phyloP scores from a whole-genome alignment of 2,888 invertebrate species.

The Laspeyria flexula region DNA sequence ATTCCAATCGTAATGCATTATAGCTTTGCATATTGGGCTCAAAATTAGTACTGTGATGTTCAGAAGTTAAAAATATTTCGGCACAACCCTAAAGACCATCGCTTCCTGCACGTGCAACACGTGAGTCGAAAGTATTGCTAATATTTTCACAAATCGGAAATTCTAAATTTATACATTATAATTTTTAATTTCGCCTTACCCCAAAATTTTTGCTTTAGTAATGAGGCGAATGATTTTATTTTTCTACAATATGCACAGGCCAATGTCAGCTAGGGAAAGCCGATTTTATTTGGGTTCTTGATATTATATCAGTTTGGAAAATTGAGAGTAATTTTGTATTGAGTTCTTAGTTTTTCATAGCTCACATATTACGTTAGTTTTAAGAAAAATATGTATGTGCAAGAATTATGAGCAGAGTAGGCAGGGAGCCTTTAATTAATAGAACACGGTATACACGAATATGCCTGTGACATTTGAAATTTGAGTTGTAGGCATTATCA shows the following conservation, averaged over 20 bases:
- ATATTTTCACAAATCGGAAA: slow-evolving; percentile 23
- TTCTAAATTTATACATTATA: slow-evolving; percentile 33
- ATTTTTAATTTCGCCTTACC: slow-evolving; percentile 32
- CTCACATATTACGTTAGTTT: too few species aligned
- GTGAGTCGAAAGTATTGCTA: slow-evolving; percentile 44
- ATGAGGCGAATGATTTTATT: slow-evolving; percentile 20
- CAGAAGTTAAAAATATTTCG: neutral
- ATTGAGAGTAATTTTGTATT: neutral
- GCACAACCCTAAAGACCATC: slow-evolving; percentile 22
- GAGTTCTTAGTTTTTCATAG: too few species aligned
- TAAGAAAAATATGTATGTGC: too few species aligned
- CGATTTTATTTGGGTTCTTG: neutral
- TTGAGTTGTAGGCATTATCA: too few species aligned
- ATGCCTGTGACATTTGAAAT: too few species aligned
- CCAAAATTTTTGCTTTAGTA: slow-evolving; percentile 19
- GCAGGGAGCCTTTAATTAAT: too few species aligned
- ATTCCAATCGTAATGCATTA: too few species aligned
- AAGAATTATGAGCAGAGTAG: too few species aligned
- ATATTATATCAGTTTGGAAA: neutral
- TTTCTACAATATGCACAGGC: neutral
- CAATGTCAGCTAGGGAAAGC: slow-evolving; percentile 2
- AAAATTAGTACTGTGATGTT: neutral
- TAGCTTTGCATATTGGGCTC: neutral
- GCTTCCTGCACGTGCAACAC: slow-evolving; percentile 44
- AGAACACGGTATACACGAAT: too few species aligned